Percentiles rank a stretch among this genome's conserved stretches.
These are phyloP conservation scores for Anarsia innoxiella DNA, from an alignment of 2,888 invertebrate species.

Conservation along the genomic window DNA sequence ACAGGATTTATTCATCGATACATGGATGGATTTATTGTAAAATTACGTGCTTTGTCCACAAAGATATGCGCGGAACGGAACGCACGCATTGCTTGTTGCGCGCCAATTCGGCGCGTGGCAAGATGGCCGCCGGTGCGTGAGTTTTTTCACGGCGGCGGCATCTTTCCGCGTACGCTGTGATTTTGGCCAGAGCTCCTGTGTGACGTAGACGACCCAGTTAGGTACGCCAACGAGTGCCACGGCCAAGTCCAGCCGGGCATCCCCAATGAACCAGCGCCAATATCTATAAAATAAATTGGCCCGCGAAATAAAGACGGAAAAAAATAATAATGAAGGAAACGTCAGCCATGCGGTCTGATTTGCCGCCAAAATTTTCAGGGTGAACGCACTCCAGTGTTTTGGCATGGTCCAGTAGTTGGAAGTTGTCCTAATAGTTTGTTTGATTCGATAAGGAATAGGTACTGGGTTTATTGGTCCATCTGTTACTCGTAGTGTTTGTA, in stretches of 20 bases:
- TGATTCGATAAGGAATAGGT: conserved; percentile 57
- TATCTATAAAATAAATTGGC: conserved; percentile 75
- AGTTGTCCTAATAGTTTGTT: conserved; percentile 65
- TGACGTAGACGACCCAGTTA: conserved; percentile 71
- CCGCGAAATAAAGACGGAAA: conserved; percentile 54
- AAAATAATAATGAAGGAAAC: conserved; percentile 68
- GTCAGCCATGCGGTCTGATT: conserved; percentile 45
- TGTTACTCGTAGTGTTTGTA: conserved; percentile 28
- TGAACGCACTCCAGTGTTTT: conserved; percentile 71
- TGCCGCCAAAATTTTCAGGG: conserved; percentile 68
- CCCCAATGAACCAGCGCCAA: conserved; percentile 72
- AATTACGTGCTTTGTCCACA: conserved; percentile 59
- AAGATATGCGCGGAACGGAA: conserved; percentile 35
- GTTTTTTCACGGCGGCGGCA: conserved; percentile 53
- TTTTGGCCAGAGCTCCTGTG: conserved; percentile 68
- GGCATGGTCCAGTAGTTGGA: conserved; percentile 58
- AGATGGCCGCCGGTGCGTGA: conserved; percentile 40
- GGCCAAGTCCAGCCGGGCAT: conserved; percentile 72
- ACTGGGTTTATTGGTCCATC: conserved; percentile 33
- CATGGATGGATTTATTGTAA: conserved; percentile 58
- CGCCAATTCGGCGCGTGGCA: conserved; percentile 56
- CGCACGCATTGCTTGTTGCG: conserved; percentile 23
- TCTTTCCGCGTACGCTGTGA: conserved; percentile 66
- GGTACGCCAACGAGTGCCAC: conserved; percentile 69
- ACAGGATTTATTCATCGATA: conserved; percentile 30